Percentiles rank a stretch among this genome's conserved stretches.
phyloP scores from a whole-genome alignment of 2,113 vertebrate genomes.

The Phrynosoma platyrhinos region DNA sequence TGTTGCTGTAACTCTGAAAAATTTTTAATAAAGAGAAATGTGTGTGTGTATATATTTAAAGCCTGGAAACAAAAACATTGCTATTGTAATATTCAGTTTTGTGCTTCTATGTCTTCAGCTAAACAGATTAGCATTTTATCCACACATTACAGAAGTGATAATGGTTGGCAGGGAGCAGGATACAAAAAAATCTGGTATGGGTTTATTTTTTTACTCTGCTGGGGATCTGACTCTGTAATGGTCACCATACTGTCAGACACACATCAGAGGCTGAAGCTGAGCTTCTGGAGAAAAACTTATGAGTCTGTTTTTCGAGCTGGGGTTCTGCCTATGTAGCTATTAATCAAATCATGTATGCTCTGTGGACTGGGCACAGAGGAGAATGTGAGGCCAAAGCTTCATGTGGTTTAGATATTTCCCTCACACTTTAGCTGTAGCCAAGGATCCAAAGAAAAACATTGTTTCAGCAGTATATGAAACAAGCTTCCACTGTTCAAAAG shows the following conservation, averaged over 20 bases:
- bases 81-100: background rate
- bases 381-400: background rate
- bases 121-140: background rate
- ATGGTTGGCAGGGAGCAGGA: background rate
- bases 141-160: background rate
- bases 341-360: background rate
- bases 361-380: background rate
- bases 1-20: background rate
- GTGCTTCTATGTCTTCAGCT: background rate
- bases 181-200: background rate
- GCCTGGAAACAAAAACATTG: background rate
- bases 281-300: background rate
- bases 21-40: background rate
- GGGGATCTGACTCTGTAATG: background rate
- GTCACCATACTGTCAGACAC: background rate
- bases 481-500: background rate
- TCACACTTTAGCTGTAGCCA: background rate
- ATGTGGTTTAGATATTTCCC: slow-evolving; percentile 8
- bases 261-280: background rate
- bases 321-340: background rate
- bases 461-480: background rate
- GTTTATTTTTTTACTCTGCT: background rate
- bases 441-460: background rate
- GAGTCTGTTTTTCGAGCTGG: background rate
- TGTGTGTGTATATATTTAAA: background rate